A percentile compares a stretch with the other conserved stretches of the same genome.
phyloP scores from a whole-genome alignment of 2,113 vertebrate genomes.

The Furnarius figulus region DNA sequence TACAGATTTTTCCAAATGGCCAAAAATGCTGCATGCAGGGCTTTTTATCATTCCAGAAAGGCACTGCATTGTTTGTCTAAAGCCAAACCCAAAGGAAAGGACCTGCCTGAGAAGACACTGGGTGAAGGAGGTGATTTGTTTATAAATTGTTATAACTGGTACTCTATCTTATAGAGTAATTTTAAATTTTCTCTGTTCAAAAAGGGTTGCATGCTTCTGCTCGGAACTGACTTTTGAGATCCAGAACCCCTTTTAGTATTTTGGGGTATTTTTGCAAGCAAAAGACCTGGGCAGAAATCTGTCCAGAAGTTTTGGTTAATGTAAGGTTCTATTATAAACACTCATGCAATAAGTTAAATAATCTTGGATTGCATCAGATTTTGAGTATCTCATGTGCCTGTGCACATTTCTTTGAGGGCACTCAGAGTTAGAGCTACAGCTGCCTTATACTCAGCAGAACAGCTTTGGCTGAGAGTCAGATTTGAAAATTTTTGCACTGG shows the following conservation, averaged over 20 bases:
- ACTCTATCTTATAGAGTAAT: not conserved
- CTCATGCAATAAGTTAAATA: not conserved
- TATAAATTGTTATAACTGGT: not conserved
- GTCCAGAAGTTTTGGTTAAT: not conserved
- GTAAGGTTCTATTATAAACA: not conserved
- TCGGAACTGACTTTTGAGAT: not conserved
- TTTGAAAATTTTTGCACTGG: not conserved
- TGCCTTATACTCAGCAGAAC: not conserved
- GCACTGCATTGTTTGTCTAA: not conserved
- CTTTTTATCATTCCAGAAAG: not conserved
- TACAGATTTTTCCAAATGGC: not conserved
- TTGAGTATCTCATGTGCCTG: not conserved
- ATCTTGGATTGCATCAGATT: not conserved
- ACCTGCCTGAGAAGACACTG: not conserved
- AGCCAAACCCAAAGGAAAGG: not conserved
- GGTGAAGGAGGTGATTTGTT: constrained; percentile 12
- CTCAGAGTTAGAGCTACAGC: not conserved
- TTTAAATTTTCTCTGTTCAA: not conserved
- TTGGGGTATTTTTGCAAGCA: not conserved
- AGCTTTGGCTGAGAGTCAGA: not conserved
- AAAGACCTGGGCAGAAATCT: not conserved
- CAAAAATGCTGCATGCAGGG: not conserved
- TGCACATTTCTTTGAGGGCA: not conserved
- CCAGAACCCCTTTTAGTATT: not conserved
- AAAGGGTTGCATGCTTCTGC: not conserved